A percentile compares a stretch with the other conserved stretches of the same genome.
phyloP scores from a whole-genome alignment of 2,113 vertebrate species.

The Psilopsiagon aurifrons region DNA sequence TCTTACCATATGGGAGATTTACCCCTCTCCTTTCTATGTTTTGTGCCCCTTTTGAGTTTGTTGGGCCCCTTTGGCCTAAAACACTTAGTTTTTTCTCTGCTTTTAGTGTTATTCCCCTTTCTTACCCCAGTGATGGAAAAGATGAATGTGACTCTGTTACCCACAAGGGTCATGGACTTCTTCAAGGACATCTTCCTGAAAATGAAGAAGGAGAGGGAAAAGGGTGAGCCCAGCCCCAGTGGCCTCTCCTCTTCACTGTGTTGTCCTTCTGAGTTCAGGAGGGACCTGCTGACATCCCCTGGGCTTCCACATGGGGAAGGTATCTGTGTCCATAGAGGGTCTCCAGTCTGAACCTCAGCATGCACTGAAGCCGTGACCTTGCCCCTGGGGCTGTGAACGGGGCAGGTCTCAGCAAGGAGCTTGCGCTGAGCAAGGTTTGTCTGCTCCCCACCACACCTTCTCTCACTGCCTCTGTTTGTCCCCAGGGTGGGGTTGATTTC shows the following conservation, averaged over 20 bases:
- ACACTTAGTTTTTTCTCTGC: not conserved
- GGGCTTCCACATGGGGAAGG: not conserved
- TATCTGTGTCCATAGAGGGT: not conserved
- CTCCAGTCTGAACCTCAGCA: not conserved
- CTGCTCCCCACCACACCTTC: not conserved
- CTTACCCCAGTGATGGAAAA: slow-evolving; percentile 63
- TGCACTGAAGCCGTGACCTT: not conserved
- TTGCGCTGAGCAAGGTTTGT: not conserved
- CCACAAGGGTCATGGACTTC: slow-evolving; percentile 61
- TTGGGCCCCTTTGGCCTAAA: not conserved
- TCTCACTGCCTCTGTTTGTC: not conserved
- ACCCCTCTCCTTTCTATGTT: not conserved
- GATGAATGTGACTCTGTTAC: slow-evolving; percentile 72
- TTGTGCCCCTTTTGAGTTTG: not conserved
- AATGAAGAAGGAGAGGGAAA: slow-evolving; percentile 71
- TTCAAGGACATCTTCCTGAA: slow-evolving; percentile 67
- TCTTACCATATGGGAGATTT: not conserved
- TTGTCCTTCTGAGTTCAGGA: not conserved
- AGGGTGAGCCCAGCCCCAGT: slow-evolving; percentile 39
- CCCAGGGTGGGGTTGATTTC: slow-evolving; percentile 80
- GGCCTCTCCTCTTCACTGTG: not conserved
- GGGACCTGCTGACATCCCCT: not conserved
- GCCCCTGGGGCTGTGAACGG: not conserved
- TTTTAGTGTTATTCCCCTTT: slow-evolving; percentile 78
- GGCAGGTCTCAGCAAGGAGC: not conserved